These are phyloP conservation scores for Drosophila mulleri DNA, from an alignment of 2,888 invertebrate genomes.

Conservation along the genomic window DNA sequence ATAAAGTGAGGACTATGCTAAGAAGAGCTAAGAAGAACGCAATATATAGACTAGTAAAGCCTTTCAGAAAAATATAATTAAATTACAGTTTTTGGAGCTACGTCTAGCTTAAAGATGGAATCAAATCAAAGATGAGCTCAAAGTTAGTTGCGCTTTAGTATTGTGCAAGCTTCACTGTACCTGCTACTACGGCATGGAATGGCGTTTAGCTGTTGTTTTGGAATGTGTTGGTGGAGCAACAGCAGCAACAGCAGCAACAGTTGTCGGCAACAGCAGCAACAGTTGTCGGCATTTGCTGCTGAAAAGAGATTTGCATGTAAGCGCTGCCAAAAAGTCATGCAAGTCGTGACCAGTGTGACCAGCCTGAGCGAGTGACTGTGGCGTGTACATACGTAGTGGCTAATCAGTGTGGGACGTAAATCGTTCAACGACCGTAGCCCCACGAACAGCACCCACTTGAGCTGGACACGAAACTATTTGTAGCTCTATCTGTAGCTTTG, in stretches of 20 bases:
- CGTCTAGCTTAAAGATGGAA: too few species aligned
- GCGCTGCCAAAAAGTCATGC: conserved; percentile 70
- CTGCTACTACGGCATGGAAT: conserved; percentile 12
- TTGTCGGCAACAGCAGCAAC: conserved; percentile 16
- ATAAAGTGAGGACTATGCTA: conserved; percentile 21
- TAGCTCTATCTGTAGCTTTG: conserved; percentile 15
- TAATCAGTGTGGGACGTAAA: conserved; percentile 43
- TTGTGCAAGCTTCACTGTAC: conserved; percentile 32
- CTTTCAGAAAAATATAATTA: too few species aligned
- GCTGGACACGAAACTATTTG: conserved; percentile 6
- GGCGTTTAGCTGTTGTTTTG: conserved; percentile 19
- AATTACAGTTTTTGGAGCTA: too few species aligned
- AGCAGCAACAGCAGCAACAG: conserved; percentile 5
- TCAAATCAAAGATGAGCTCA: not conserved
- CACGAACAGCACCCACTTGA: conserved; percentile 17
- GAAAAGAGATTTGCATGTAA: conserved; percentile 64
- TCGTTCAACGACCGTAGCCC: conserved; percentile 53
- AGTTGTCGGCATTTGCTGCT: conserved; percentile 47
- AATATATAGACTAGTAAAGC: too few species aligned
- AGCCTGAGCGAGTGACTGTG: conserved; percentile 2
- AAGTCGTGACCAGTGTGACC: conserved; percentile 57
- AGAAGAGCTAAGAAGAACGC: not conserved
- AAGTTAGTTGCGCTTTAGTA: not conserved
- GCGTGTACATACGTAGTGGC: not conserved
- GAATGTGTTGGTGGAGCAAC: conserved; percentile 27